Evolutionary conservation across 2,888 invertebrate species (phyloP), one percentile per base, ranked within the genome.

Genomic region (Criorhina ranunculi): DNA sequence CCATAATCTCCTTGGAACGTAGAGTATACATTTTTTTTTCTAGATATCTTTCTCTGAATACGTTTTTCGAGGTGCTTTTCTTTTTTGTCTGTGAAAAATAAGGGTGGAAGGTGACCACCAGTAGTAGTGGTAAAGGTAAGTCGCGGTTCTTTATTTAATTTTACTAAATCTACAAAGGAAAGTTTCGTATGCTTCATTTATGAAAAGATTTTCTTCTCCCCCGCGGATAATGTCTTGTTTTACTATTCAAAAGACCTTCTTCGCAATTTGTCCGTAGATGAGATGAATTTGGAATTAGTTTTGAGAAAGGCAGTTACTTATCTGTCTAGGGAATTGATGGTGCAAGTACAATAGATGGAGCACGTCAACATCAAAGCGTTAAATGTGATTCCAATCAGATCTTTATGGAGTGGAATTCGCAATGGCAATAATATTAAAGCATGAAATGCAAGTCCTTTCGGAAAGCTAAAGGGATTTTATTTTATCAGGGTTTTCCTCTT

Each of bases 361-460:
- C 53, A 67, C 53, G 53, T 67, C 53, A 67, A 51, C 53, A 53
- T 67, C 67, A 67, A 67, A 67, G 53, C 67, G 29, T 67, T 53
- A 53, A 67, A 67, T 40, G 67, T 40, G 67, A 40, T 67, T 67
- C 42, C 53, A 67, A 67, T 67, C 67, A 67, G 40, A 40, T 11
- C 29, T 9, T 42, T 67, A 42, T 67, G 53, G 67, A 37, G 37
- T 31, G 31, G 67, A 67, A 67, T 67, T 67, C 29, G 9, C 53
- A 67, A 67, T 67, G 53, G 24, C 4, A n/a, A n/a, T n/a, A n/a
- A n/a, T n/a, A n/a, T n/a, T n/a, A n/a, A n/a, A n/a, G n/a, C n/a
- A n/a, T n/a, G n/a, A n/a, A n/a, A 4, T 24, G 24, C 24, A 24
- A 3, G 24, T 24, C n/a, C n/a, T n/a, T n/a, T n/a, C n/a, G n/a